Conservation (phyloP, 2,797 vertebrate genomes). For the Zonotrichia albicollis region DNA sequence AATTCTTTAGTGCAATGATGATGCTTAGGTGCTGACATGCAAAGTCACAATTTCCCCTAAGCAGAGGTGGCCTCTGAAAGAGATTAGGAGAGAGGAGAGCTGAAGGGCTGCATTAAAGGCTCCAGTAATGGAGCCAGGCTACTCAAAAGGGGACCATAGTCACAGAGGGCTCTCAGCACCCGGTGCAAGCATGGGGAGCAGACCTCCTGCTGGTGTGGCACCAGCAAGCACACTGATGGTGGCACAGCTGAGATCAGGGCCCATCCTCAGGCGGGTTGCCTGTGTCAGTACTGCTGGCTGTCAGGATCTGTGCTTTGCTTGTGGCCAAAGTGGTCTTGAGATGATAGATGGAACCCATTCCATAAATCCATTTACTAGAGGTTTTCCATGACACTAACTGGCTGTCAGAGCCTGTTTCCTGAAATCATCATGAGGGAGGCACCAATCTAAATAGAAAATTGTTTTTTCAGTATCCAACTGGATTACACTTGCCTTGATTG, state of each 20-base stretch:
- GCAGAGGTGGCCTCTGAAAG: not conserved
- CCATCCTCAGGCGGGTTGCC: not conserved
- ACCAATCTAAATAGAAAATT: not conserved
- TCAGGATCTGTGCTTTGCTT: not conserved
- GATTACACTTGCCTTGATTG: not conserved
- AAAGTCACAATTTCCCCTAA: not conserved
- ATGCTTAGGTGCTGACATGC: not conserved
- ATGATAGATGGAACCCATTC: not conserved
- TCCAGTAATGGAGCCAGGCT: accelerated
- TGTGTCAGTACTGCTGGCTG: not conserved
- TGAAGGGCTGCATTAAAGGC: not conserved
- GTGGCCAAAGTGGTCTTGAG: not conserved
- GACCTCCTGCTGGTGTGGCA: not conserved
- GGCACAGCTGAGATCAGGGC: not conserved
- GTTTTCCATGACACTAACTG: not conserved
- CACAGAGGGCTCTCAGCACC: not conserved
- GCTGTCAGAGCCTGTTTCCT: not conserved
- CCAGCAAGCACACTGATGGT: not conserved
- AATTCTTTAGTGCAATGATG: not conserved
- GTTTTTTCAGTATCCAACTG: not conserved
- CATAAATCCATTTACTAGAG: not conserved
- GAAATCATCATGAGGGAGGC: not conserved
- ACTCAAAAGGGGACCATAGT: not conserved
- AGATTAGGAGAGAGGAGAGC: not conserved
- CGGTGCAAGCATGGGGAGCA: not conserved